A percentile compares a stretch with the other conserved stretches of the same genome.
Evolutionary conservation across 2,797 vertebrate species (phyloP).

Genomic region (Meda fulgida): DNA sequence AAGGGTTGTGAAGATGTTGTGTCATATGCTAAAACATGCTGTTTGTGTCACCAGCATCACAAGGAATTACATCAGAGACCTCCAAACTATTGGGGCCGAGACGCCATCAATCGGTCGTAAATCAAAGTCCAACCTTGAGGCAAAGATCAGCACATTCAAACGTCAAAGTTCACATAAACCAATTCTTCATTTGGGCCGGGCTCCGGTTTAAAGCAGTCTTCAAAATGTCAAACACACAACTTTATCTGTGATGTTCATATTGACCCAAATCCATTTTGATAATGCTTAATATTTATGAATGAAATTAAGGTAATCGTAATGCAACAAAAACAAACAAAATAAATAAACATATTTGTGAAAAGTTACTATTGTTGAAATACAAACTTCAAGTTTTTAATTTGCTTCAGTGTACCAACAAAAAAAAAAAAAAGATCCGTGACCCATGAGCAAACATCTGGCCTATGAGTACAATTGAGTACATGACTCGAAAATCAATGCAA

Average conservation of each 20-base stretch:
- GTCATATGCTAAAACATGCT: background rate
- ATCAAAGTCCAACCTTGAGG: conserved; percentile 49
- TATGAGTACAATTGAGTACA: background rate
- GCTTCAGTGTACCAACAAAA: conserved; percentile 13
- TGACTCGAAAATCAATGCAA: conserved; percentile 21
- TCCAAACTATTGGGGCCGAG: conserved; percentile 22
- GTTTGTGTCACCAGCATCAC: conserved; percentile 26
- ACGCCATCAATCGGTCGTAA: conserved; percentile 51
- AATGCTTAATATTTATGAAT: background rate
- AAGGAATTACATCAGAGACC: conserved; percentile 31
- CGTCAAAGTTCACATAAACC: conserved; percentile 57
- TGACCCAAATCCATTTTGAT: background rate
- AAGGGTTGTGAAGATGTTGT: background rate
- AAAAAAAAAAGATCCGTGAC: background rate
- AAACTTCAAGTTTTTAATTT: conserved; percentile 28
- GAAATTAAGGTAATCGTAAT: background rate
- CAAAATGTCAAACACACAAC: background rate
- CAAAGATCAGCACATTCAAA: conserved; percentile 57
- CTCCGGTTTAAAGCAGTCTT: conserved; percentile 14
- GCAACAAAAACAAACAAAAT: background rate
- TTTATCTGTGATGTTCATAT: background rate
- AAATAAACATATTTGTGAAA: background rate
- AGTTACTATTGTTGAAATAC: conserved; percentile 6
- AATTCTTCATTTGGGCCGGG: conserved; percentile 43
- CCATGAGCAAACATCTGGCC: conserved; percentile 5